A percentile compares a stretch with the other conserved stretches of the same genome.
Evolutionary conservation across 2,113 vertebrate genomes (phyloP).

Genomic region (Ctenodactylus gundi): DNA sequence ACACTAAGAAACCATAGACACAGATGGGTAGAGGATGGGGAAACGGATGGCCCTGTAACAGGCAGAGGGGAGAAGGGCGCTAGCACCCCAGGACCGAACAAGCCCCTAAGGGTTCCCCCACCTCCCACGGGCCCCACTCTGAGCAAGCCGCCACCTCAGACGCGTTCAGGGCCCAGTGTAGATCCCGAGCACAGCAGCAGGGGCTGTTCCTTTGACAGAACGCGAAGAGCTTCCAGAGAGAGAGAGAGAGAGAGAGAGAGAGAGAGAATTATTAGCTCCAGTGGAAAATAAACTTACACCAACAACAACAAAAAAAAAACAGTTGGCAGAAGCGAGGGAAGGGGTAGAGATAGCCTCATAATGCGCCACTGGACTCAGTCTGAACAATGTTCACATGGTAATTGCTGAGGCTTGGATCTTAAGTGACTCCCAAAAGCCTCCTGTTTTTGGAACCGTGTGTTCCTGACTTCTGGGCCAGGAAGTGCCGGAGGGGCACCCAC

Average conservation of each 20-base stretch:
- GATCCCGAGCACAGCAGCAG: background rate
- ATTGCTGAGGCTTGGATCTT: too few species aligned
- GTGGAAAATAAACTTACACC: background rate
- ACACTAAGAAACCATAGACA: background rate
- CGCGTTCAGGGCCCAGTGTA: background rate
- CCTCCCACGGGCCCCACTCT: too few species aligned
- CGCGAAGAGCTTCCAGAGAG: background rate
- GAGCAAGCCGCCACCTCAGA: too few species aligned
- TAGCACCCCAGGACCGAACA: too few species aligned
- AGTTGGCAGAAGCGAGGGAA: too few species aligned
- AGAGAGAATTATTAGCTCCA: background rate
- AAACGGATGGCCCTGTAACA: background rate
- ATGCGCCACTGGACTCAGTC: background rate
- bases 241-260: too few species aligned
- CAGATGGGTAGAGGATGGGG: background rate
- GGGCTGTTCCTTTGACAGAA: background rate
- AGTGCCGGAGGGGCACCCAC: too few species aligned
- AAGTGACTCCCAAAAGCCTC: too few species aligned
- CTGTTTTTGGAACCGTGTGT: too few species aligned
- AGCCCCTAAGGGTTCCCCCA: too few species aligned
- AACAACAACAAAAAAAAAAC: too few species aligned
- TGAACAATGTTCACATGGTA: background rate
- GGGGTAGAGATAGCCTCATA: background rate
- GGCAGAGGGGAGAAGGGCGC: background rate
- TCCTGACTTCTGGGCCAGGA: too few species aligned